Evolutionary conservation across 2,113 vertebrate genomes (phyloP).

Genomic region (Heterotis niloticus): DNA sequence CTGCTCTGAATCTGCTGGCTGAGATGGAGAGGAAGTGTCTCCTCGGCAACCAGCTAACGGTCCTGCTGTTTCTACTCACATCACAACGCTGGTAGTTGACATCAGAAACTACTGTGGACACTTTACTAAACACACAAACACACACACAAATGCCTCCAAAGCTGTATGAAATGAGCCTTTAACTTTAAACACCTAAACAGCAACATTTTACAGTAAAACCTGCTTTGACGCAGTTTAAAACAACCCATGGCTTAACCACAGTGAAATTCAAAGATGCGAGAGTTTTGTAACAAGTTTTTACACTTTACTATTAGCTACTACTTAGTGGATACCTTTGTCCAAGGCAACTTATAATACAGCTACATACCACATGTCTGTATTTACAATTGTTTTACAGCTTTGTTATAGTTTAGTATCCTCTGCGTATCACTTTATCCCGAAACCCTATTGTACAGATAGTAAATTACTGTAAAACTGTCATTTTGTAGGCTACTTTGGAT

Average conservation of each 20-base stretch:
- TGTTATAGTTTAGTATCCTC: too few relatives aligned
- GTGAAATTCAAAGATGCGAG: not conserved
- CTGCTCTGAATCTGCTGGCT: not conserved
- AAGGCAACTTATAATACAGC: too few relatives aligned
- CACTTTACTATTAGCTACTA: not conserved
- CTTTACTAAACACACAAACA: not conserved
- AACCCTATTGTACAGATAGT: too few relatives aligned
- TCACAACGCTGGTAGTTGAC: not conserved
- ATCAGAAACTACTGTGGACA: not conserved
- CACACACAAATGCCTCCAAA: too few relatives aligned
- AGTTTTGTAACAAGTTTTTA: not conserved
- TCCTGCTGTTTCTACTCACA: not conserved
- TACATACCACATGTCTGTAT: too few relatives aligned
- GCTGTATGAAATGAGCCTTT: too few relatives aligned
- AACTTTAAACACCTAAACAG: not conserved
- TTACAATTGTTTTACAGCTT: too few relatives aligned
- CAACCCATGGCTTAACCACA: too few relatives aligned
- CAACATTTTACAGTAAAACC: not conserved
- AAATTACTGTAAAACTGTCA: too few relatives aligned
- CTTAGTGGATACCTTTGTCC: too few relatives aligned
- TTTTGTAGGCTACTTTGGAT: too few relatives aligned
- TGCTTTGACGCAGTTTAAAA: not conserved
- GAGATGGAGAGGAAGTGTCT: not conserved
- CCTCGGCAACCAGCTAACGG: not conserved
- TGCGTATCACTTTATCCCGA: too few relatives aligned